A percentile compares a stretch with the other conserved stretches of the same genome.
These are phyloP conservation scores for Teleopsis dalmanni DNA, from an alignment of 1,140 invertebrate genomes.

Conservation along the genomic window DNA sequence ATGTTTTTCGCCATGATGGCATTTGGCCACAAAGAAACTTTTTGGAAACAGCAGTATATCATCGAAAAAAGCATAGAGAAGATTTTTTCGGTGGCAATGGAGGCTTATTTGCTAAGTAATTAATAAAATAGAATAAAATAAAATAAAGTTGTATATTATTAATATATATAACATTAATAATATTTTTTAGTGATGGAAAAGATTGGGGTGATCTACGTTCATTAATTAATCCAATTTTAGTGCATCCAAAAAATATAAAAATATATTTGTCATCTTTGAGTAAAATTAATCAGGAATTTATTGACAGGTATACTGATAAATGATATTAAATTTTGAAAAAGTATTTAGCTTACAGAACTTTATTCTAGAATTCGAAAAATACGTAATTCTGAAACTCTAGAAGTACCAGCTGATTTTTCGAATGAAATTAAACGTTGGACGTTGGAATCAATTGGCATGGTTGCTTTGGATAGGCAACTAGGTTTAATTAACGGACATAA, in stretches of 20 bases:
- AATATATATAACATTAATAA: too few relatives aligned
- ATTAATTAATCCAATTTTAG: constrained; percentile 14
- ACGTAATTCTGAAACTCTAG: constrained; percentile 11
- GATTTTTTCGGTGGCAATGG: constrained; percentile 29
- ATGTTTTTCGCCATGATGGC: constrained; percentile 32
- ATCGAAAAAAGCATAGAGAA: constrained; percentile 21
- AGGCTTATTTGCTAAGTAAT: constrained; percentile 20
- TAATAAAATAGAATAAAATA: not conserved
- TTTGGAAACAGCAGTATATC: constrained; percentile 22
- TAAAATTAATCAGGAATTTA: constrained; percentile 9
- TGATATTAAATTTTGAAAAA: not conserved
- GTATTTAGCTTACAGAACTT: too few relatives aligned
- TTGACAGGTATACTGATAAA: constrained; percentile 26
- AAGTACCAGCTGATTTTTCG: constrained; percentile 14
- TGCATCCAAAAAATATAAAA: constrained; percentile 12
- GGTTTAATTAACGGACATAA: constrained; percentile 7
- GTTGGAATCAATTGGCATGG: constrained; percentile 11
- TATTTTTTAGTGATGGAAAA: constrained; percentile 19
- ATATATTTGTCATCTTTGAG: constrained; percentile 9
- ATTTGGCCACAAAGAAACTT: constrained; percentile 30
- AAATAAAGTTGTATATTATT: too few relatives aligned
- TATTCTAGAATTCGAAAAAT: constrained; percentile 20
- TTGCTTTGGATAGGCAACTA: constrained; percentile 14
- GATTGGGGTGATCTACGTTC: constrained; percentile 13
- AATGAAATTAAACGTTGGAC: constrained; percentile 13